A percentile compares a stretch with the other conserved stretches of the same genome.
These are phyloP conservation scores for Acanthopagrus latus DNA, from an alignment of 2,797 vertebrate species.

Conservation along the genomic window DNA sequence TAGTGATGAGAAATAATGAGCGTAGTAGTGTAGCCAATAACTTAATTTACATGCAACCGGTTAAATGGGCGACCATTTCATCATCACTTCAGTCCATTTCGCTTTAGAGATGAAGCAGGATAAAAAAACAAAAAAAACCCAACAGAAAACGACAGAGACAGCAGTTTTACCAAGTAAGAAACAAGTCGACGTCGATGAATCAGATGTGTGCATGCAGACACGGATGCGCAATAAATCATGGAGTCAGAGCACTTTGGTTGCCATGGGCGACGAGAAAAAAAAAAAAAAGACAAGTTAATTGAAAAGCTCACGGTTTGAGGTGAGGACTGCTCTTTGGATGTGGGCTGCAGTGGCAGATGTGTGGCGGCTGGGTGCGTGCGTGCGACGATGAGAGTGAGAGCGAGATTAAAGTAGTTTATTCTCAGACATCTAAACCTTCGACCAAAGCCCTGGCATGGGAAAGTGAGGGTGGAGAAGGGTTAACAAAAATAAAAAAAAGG, in stretches of 20 bases:
- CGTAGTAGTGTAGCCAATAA: slow-evolving; percentile 54
- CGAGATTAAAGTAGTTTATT: slow-evolving; percentile 80
- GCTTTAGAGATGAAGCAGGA: slow-evolving; percentile 35
- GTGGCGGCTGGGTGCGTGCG: slow-evolving; percentile 46
- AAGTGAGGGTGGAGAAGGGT: slow-evolving; percentile 59
- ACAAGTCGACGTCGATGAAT: slow-evolving; percentile 53
- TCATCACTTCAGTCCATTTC: slow-evolving; percentile 51
- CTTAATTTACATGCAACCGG: slow-evolving; percentile 68
- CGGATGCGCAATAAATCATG: slow-evolving; percentile 60
- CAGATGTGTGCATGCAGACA: slow-evolving; percentile 48
- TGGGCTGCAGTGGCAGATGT: slow-evolving; percentile 78
- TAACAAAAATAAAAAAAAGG: slow-evolving; percentile 32
- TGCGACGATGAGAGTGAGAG: slow-evolving; percentile 47
- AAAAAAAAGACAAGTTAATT: slow-evolving; percentile 69
- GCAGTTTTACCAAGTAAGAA: slow-evolving; percentile 44
- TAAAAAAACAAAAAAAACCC: slow-evolving; percentile 23
- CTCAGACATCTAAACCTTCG: slow-evolving; percentile 76
- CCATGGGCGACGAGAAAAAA: slow-evolving; percentile 43
- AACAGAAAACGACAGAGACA: slow-evolving; percentile 42
- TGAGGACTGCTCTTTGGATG: slow-evolving; percentile 67
- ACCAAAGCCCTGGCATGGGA: slow-evolving; percentile 65
- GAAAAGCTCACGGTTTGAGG: slow-evolving; percentile 80
- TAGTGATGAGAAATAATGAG: slow-evolving; percentile 55
- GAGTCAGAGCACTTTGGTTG: slow-evolving; percentile 44
- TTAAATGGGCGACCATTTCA: neutral